Base-by-base conservation (phyloP, 2,888 invertebrate species). In the Nasonia oneida region DNA sequence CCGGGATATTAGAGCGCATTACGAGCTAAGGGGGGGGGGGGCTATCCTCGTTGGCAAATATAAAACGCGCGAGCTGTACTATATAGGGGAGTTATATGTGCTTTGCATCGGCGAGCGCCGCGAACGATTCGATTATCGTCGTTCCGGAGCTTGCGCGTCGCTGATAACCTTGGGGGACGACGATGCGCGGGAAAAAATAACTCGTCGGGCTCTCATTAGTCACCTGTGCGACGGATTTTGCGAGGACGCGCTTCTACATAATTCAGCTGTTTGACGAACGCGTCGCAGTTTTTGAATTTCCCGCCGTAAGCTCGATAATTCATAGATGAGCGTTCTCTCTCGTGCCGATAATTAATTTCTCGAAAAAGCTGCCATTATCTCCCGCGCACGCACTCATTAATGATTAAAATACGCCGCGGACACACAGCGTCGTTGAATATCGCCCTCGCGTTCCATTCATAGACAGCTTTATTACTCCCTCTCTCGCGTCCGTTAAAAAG, bases 1-100 rank as follows among this genome's bases (percentile, higher is more conserved):
- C 37, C 23, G 73, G 53, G 50, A 61, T 79, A 79, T 70, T 70
- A 79, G 29, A 70, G n/a, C 18, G 70, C 67, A 33, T 29, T 67
- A 67, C 23, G 67, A 23, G 57, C 57, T 29, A 29, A 1, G 29
- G 29, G 29, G 4, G 3, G 37, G 18, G 57, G 57, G n/a, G 57
- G 23, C 23, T 23, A 23, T 23, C 23, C 23, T 23, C 23, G 23
- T 23, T 23, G 23, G 23, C 23, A 23, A 23, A 23, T 23, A 23
- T 23, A 23, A 23, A 23, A 23, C 23, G 23, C 23, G 23, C 23
- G 23, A 23, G 23, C 23, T 23, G 23, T 23, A 23, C 23, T 23
- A 23, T 23, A 23, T 23, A 23, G 23, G 23, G 23, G 23, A 23
- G 23, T 23, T 23, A 23, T 23, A 23, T 23, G 23, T 23, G n/a